Evolutionary conservation across 2,113 vertebrate genomes (phyloP).

Genomic region (Chionodraco myersi): DNA sequence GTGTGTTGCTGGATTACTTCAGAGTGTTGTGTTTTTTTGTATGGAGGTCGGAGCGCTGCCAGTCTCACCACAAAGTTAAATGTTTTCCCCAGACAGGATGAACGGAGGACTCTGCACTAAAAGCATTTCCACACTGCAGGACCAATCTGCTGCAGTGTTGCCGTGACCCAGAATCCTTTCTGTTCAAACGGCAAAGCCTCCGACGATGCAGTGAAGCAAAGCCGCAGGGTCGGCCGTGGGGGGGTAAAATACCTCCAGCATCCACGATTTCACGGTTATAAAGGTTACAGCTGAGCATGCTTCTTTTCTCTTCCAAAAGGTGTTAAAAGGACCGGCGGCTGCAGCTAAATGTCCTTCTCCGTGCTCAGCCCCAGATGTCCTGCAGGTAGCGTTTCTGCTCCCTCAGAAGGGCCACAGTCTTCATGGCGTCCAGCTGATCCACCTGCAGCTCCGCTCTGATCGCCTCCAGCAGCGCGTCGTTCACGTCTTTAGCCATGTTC

Average conservation of each 20-base stretch:
- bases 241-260: slow-evolving; percentile 51
- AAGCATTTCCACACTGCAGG: slow-evolving; percentile 71
- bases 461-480: slow-evolving; percentile 87
- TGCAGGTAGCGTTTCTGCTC: slow-evolving; percentile 93
- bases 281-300: slow-evolving; percentile 61
- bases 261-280: slow-evolving; percentile 46
- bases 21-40: slow-evolving; percentile 53
- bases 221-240: neutral
- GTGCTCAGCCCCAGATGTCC: slow-evolving; percentile 92
- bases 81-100: slow-evolving; percentile 58
- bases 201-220: too few species aligned
- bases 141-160: slow-evolving; percentile 62
- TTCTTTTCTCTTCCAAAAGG: slow-evolving; percentile 12
- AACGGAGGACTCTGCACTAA: slow-evolving; percentile 53
- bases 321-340: slow-evolving; percentile 32
- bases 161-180: slow-evolving; percentile 66
- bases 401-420: slow-evolving; percentile 86
- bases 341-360: slow-evolving; percentile 40
- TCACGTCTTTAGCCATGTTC: slow-evolving; percentile 95
- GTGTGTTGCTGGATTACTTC: slow-evolving; percentile 23
- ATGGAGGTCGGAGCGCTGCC: slow-evolving; percentile 35
- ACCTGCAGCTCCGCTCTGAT: slow-evolving; percentile 82
- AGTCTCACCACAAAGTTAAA: slow-evolving; percentile 63
- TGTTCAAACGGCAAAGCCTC: slow-evolving; percentile 64
- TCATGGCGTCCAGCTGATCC: slow-evolving; percentile 91